phyloP scores from a whole-genome alignment of 2,113 vertebrate species.

The human (Homo sapiens) region GRCh38 chr11:126007001-126007500 shows the following conservation, averaged over 20 bases:
- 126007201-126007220: conserved; percentile 12
- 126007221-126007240: background rate
- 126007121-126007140: conserved; percentile 71
- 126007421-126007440: conserved; percentile 60
- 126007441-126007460: conserved; percentile 61
- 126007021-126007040: conserved; percentile 83
- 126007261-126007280: background rate
- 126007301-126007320: conserved; percentile 45
- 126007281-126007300: conserved; percentile 43
- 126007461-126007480: background rate
- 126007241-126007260: background rate
- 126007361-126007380: conserved; percentile 55
- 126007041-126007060: conserved; percentile 82
- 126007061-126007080: conserved; percentile 80
- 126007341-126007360: conserved; percentile 34
- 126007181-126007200: conserved; percentile 47
- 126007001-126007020: conserved; percentile 21
- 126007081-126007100: conserved; percentile 85
- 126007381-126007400: conserved; percentile 55
- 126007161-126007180: conserved; percentile 28
- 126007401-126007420: conserved; percentile 73
- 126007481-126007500: background rate
- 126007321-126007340: background rate
- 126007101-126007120: conserved; percentile 81
- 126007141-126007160: conserved; percentile 54